Evolutionary conservation across 2,797 vertebrate genomes (phyloP), one percentile per base, ranked within the genome.

Genomic region (Tolypeutes matacus): DNA sequence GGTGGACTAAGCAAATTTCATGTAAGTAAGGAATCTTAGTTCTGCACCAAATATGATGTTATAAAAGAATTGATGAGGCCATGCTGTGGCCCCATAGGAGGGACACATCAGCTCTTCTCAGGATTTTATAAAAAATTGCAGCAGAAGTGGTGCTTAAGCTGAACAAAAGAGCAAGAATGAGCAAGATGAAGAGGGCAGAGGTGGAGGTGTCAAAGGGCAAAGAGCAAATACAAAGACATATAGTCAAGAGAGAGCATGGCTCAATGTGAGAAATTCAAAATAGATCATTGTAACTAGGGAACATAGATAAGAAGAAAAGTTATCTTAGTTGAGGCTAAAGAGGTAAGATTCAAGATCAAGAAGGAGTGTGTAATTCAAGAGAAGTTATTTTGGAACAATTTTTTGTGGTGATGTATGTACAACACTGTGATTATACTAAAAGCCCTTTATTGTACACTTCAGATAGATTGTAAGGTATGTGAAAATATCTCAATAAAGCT

Each of bases 281-380:
- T 14, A 85, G n/a, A 31, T 73, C 62, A 72, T 42, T 49, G 5
- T 72, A 53, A 77, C 34, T 58, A 82, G 6, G 81, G 7, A 11
- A 85, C 39, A 51, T 21, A 56, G n/a, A 36, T 27, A 42, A 93
- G 34, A 29, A 53, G 17, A 7, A 81, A 86, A 88, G 18, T 70
- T 25, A 9, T 60, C 87, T 81, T 73, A 23, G 31, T 20, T 23
- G n/a, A 88, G 7, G 29, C 7, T 53, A 29, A 88, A 91, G 25
- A 31, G 13, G 67, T 65, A 85, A 25, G 9, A 69, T 0, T 31
- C 51, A 53, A 53, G 53, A 75, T 82, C 29, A 36, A 27, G 46
- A 91, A 93, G 53, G 76, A 75, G 75, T 23, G 64, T 64, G 5
- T 70, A 84, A 91, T 88, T 75, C 53, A 62, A 65, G 39, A 18